These are phyloP conservation scores for Heliothis virescens DNA, from an alignment of 1,140 invertebrate species.

Conservation along the genomic window DNA sequence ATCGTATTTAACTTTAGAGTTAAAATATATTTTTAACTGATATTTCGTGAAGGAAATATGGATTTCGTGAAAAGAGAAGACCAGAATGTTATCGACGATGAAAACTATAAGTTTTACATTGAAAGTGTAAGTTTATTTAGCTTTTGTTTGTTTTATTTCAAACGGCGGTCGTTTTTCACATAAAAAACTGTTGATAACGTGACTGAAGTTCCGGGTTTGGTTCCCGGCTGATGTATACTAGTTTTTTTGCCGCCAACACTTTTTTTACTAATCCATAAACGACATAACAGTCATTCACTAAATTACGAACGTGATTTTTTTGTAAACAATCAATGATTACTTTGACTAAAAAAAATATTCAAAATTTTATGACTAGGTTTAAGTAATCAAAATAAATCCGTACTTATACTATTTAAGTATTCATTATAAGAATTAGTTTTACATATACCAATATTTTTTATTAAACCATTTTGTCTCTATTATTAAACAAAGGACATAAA, in stretches of 20 bases:
- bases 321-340: neutral
- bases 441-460: too few relatives aligned
- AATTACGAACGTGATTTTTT: neutral
- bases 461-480: too few relatives aligned
- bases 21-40: constrained; percentile 50
- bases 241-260: constrained; percentile 10
- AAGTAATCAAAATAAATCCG: too few relatives aligned
- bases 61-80: constrained; percentile 82
- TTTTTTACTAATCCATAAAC: neutral
- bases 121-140: constrained; percentile 71
- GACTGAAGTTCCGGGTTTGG: constrained; percentile 29
- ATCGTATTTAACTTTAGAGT: constrained; percentile 54
- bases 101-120: constrained; percentile 75
- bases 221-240: constrained; percentile 12
- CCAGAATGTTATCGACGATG: constrained; percentile 73
- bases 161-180: constrained; percentile 27
- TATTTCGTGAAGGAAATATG: constrained; percentile 62
- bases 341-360: too few relatives aligned
- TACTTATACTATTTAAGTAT: too few relatives aligned
- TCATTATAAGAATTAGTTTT: too few relatives aligned
- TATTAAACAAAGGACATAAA: too few relatives aligned
- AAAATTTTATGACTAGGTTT: too few relatives aligned
- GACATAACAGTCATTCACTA: too few relatives aligned
- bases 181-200: constrained; percentile 41
- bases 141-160: constrained; percentile 45